Evolutionary conservation across 2,888 invertebrate species (phyloP).

Genomic region (Melipona beecheii): DNA sequence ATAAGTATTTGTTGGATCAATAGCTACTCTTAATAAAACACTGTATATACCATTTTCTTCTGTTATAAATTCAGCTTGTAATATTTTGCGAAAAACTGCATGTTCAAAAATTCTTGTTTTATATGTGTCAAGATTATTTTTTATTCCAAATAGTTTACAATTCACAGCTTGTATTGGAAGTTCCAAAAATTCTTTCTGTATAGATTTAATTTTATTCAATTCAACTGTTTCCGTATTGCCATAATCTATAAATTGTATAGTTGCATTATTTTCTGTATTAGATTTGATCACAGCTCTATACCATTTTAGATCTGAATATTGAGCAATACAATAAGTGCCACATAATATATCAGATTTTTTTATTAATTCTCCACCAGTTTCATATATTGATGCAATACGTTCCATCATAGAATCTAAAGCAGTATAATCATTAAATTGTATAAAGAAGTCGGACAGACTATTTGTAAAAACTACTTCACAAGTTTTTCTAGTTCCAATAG

Average conservation of each 20-base stretch:
- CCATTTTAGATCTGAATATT: constrained; percentile 88
- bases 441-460: constrained; percentile 77
- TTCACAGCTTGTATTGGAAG: constrained; percentile 81
- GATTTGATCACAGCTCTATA: constrained; percentile 87
- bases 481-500: constrained; percentile 71
- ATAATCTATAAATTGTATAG: constrained; percentile 89
- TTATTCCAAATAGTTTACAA: constrained; percentile 80
- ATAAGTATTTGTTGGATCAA: constrained; percentile 61
- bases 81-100: constrained; percentile 62
- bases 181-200: constrained; percentile 74
- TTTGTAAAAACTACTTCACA: constrained; percentile 75
- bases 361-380: constrained; percentile 72
- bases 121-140: constrained; percentile 55
- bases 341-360: constrained; percentile 60
- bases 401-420: constrained; percentile 77
- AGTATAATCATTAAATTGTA: constrained; percentile 77
- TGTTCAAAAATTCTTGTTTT: constrained; percentile 71
- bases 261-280: constrained; percentile 84
- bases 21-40: constrained; percentile 72
- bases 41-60: constrained; percentile 73
- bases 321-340: constrained; percentile 78
- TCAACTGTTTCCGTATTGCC: constrained; percentile 88
- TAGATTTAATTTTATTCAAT: constrained; percentile 84
- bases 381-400: constrained; percentile 73
- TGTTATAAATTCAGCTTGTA: constrained; percentile 78